Conservation (phyloP, 2,888 invertebrate genomes). For the Petrolisthes cinctipes region DNA sequence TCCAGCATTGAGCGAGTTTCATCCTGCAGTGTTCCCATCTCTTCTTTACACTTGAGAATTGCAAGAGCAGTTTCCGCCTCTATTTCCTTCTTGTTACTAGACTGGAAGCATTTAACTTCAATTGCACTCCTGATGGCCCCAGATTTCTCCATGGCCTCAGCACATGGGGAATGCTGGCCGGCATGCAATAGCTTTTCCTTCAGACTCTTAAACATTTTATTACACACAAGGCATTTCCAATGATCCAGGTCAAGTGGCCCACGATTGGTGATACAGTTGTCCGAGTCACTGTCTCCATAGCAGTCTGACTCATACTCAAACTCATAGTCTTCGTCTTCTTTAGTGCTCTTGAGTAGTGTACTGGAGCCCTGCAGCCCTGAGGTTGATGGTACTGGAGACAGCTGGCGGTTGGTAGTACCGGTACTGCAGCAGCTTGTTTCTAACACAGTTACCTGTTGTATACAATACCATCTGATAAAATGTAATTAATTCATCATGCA, state of each 20-base stretch:
- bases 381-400: conserved; percentile 61
- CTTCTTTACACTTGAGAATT: conserved; percentile 42
- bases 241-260: conserved; percentile 58
- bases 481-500: not conserved
- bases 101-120: conserved; percentile 28
- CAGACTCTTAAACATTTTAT: conserved; percentile 64
- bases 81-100: not conserved
- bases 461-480: not conserved
- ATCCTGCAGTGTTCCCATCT: conserved; percentile 33
- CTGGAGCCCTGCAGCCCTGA: conserved; percentile 52
- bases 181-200: conserved; percentile 65
- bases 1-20: conserved; percentile 50
- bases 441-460: conserved; percentile 35
- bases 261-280: conserved; percentile 37
- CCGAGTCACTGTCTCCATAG: conserved; percentile 64
- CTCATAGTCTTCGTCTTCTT: conserved; percentile 63
- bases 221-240: conserved; percentile 62
- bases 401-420: conserved; percentile 32
- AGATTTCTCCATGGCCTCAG: conserved; percentile 58
- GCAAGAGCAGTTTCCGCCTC: conserved; percentile 27
- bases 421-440: conserved; percentile 28
- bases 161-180: conserved; percentile 64
- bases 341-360: conserved; percentile 8
- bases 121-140: conserved; percentile 44
- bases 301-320: conserved; percentile 65